A percentile compares a stretch with the other conserved stretches of the same genome.
phyloP scores from a whole-genome alignment of 2,797 vertebrate genomes.

The Bradypodion ventrale region DNA sequence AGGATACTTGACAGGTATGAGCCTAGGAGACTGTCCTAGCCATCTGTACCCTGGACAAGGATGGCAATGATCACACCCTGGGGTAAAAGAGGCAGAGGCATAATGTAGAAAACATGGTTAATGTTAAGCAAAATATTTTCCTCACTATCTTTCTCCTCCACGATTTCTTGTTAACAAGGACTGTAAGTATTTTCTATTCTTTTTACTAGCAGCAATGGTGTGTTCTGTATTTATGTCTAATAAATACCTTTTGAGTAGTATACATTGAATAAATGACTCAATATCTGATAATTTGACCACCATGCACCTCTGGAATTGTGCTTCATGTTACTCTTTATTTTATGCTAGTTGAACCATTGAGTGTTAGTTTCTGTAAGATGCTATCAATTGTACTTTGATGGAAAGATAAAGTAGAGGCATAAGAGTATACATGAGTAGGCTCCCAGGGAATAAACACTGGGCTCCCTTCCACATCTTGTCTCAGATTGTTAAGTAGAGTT shows the following conservation, averaged over 20 bases:
- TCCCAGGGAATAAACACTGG: neutral
- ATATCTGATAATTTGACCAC: neutral
- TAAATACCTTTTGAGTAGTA: neutral
- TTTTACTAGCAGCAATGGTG: neutral
- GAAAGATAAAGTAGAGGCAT: too few species aligned
- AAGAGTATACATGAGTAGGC: too few species aligned
- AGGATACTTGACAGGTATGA: too few species aligned
- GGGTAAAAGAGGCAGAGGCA: too few species aligned
- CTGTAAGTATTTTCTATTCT: neutral
- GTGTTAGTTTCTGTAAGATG: too few species aligned
- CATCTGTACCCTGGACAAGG: too few species aligned
- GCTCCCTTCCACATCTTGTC: neutral
- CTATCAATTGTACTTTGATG: too few species aligned
- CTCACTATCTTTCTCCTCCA: neutral
- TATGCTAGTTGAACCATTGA: too few species aligned
- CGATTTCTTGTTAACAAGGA: neutral
- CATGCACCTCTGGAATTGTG: neutral
- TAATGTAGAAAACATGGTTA: neutral
- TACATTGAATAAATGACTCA: neutral
- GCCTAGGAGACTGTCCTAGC: too few species aligned
- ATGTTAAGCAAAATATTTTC: too few species aligned
- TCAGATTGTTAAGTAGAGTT: too few species aligned
- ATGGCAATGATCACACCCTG: too few species aligned
- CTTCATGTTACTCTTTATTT: neutral
- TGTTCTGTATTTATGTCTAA: neutral